These are phyloP conservation scores for Garra rufa DNA, from an alignment of 2,113 vertebrate genomes.

Conservation along the genomic window DNA sequence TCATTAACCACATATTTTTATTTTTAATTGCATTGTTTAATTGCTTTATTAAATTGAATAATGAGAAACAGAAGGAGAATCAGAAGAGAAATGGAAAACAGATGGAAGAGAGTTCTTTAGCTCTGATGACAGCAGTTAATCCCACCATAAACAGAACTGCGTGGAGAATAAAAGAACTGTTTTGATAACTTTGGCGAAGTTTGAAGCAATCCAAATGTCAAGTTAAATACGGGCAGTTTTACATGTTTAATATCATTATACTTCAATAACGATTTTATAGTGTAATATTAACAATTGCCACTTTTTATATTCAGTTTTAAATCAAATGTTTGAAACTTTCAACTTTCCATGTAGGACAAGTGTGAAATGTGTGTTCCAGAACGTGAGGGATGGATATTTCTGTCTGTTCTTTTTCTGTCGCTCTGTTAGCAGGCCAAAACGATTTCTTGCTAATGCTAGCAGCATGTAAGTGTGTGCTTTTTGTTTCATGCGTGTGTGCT, in stretches of 20 bases:
- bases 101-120: not conserved
- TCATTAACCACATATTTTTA: not conserved
- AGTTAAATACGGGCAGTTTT: not conserved
- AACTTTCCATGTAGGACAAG: not conserved
- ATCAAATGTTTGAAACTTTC: too few relatives aligned
- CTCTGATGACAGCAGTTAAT: constrained; percentile 1
- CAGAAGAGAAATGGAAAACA: not conserved
- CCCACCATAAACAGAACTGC: not conserved
- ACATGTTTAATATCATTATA: not conserved
- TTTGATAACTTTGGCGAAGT: not conserved
- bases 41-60: not conserved
- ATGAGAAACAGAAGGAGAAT: not conserved
- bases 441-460: constrained; percentile 46
- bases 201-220: not conserved
- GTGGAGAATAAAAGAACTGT: not conserved
- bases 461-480: constrained; percentile 30
- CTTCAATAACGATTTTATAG: not conserved
- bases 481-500: constrained; percentile 30
- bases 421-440: constrained; percentile 52
- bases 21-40: constrained; percentile 1
- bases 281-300: not conserved
- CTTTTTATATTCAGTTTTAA: not conserved
- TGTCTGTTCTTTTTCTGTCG: constrained; percentile 12
- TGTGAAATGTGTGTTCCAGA: not conserved
- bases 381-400: not conserved